These are phyloP conservation scores for Leptonema lineaticorne DNA, from an alignment of 1,140 invertebrate genomes.

Conservation along the genomic window DNA sequence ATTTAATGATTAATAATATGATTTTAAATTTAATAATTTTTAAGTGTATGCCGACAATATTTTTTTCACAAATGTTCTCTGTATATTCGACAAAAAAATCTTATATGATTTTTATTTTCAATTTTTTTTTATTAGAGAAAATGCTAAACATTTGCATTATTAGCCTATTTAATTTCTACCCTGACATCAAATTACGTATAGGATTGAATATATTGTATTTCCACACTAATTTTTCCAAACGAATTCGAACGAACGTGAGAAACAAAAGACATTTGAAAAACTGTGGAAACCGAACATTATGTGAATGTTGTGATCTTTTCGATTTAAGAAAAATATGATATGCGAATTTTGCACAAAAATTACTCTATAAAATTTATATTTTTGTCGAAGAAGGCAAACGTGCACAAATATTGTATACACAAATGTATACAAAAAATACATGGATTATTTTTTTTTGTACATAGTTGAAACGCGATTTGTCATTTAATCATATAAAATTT, in stretches of 20 bases:
- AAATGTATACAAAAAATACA: not conserved
- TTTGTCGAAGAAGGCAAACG: not conserved
- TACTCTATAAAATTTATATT: not conserved
- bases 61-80: constrained; percentile 1
- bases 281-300: not conserved
- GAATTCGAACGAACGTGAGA: not conserved
- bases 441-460: no score
- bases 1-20: not conserved
- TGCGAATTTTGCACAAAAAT: constrained; percentile 1
- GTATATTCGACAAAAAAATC: constrained; percentile 2
- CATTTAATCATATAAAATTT: no score
- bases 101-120: constrained; percentile 20
- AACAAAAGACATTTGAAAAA: not conserved
- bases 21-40: constrained; percentile 11
- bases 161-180: constrained; percentile 53
- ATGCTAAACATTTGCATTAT: constrained; percentile 28
- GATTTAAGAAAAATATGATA: not conserved
- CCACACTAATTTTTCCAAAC: constrained; percentile 12
- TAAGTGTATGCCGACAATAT: constrained; percentile 13
- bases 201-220: constrained; percentile 44
- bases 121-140: no score
- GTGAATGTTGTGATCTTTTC: constrained; percentile 4
- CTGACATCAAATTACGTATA: constrained; percentile 61
- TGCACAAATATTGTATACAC: not conserved
- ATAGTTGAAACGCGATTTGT: not conserved